Percentiles rank a stretch among this genome's conserved stretches.
These are phyloP conservation scores for Cecidostiba fungosa DNA, from an alignment of 2,888 invertebrate species.

Conservation along the genomic window DNA sequence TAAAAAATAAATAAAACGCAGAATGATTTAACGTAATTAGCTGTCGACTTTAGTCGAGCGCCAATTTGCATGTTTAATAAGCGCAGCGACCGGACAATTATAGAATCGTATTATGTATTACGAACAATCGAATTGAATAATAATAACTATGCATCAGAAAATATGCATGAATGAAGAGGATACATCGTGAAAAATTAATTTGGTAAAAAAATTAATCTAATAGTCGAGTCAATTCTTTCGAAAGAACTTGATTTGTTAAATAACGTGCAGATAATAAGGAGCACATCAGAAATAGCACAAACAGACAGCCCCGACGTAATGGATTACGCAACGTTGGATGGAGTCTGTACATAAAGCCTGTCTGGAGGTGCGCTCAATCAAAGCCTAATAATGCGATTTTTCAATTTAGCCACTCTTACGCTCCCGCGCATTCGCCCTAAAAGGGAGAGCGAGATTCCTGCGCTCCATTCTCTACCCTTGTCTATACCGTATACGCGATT, in stretches of 20 bases:
- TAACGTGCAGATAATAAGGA: neutral
- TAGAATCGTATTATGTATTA: too few relatives aligned
- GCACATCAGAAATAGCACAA: neutral
- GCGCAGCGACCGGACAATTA: too few relatives aligned
- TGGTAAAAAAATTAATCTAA: too few relatives aligned
- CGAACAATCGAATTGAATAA: too few relatives aligned
- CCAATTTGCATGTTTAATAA: too few relatives aligned
- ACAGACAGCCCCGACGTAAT: neutral
- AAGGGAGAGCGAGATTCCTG: slow-evolving; percentile 6
- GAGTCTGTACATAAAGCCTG: neutral
- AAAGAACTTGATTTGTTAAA: too few relatives aligned
- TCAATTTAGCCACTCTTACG: slow-evolving; percentile 24
- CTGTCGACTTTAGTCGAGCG: too few relatives aligned
- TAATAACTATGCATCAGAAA: too few relatives aligned
- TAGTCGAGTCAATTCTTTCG: too few relatives aligned
- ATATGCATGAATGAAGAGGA: too few relatives aligned
- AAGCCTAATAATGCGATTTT: slow-evolving; percentile 52
- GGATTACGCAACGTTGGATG: neutral
- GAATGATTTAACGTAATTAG: too few relatives aligned
- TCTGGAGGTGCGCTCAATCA: slow-evolving; percentile 40
- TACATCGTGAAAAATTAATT: too few relatives aligned
- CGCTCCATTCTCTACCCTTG: slow-evolving; percentile 11
- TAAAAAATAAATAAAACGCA: slow-evolving; percentile 8
- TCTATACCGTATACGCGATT: slow-evolving; percentile 24
- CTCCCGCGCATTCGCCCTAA: neutral